Base-by-base conservation (phyloP, 2,797 vertebrate genomes). In the Aulostomus chinensis region DNA sequence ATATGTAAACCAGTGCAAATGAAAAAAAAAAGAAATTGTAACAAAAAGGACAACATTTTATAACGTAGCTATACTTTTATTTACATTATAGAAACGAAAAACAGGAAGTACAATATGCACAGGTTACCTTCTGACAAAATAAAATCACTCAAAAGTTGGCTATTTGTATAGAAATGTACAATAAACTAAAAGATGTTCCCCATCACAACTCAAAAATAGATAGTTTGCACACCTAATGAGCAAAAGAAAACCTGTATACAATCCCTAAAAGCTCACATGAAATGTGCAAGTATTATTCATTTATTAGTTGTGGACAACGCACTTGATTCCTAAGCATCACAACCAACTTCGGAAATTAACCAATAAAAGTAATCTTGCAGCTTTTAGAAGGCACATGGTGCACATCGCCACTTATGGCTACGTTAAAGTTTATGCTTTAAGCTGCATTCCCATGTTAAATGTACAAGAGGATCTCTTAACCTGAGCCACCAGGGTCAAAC, bases 301-400 rank as follows among this genome's bases (percentile, higher is more conserved):
- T 50, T 75, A 32, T 68, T 76, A 81, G 38, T 69, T 72, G 60
- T 80, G 68, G 80, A 81, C 73, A 81, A 77, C 58, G 75, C 73
- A 81, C 74, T 73, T 68, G 69, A 66, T 81, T 61, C 63, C 71
- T 61, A 69, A 77, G 68, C 61, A 73, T 43, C 63, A 52, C 40
- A 66, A 82, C 43, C 41, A 73, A 70, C n/a, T 78, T 78, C 47
- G 54, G 65, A 78, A 77, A 71, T 46, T 28, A 71, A 76, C 48
- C 32, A 78, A 67, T 29, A 54, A 72, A 71, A 75, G 73, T 4
- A 61, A 52, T 33, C 33, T 38, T 64, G 68, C 67, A 67, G 58
- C 43, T 82, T 76, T 45, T 68, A 72, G 76, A 93, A 93, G 91
- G 91, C 91, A 93, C 91, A 70, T 68, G 63, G 81, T 87, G 72